phyloP scores from a whole-genome alignment of 2,797 vertebrate genomes.

The Sebastes itinus region DNA sequence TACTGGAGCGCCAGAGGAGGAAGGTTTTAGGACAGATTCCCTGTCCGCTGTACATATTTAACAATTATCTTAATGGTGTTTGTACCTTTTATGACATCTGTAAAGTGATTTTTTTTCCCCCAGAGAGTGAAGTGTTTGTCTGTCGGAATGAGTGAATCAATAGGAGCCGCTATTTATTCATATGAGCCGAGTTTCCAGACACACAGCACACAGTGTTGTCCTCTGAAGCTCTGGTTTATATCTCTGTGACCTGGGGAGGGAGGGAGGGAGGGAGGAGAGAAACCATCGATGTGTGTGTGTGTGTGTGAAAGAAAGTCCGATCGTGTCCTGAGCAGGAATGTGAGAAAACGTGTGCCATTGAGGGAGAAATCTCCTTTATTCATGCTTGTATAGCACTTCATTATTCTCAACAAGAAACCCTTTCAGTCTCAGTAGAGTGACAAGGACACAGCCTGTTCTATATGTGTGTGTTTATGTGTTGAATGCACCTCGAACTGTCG shows the following conservation, averaged over 20 bases:
- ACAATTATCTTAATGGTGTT: not conserved
- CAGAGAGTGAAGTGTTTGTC: not conserved
- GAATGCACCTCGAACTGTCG: not conserved
- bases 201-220: constrained; percentile 8
- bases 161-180: constrained; percentile 37
- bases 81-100: constrained; percentile 1
- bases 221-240: constrained; percentile 32
- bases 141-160: constrained; percentile 20
- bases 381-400: constrained; percentile 43
- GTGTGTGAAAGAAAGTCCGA: not conserved
- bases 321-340: constrained; percentile 15
- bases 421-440: not conserved
- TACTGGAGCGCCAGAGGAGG: not conserved
- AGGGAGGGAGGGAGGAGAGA: no score
- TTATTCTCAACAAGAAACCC: constrained; percentile 12
- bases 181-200: constrained; percentile 24
- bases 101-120: not conserved
- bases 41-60: not conserved
- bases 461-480: not conserved
- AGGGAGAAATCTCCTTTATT: constrained; percentile 9
- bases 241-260: constrained; percentile 30
- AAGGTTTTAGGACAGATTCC: not conserved
- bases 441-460: constrained; percentile 1
- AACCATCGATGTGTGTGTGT: not conserved
- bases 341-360: constrained; percentile 27